Conservation (phyloP, 2,113 vertebrate species). For the Trematocara nigrifrons region DNA sequence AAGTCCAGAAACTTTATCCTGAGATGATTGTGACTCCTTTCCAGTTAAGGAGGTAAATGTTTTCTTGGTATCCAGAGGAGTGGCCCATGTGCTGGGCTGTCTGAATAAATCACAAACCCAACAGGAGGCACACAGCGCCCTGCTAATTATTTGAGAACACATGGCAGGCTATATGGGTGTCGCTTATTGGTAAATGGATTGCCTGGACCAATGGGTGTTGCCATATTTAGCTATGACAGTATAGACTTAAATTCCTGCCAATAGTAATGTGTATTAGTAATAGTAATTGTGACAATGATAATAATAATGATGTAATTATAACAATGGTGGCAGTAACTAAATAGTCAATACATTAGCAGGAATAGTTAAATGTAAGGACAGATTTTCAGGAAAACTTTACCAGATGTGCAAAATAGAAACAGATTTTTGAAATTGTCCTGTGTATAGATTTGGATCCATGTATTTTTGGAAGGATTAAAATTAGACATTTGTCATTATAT, state of each 20-base stretch:
- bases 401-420: not conserved
- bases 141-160: slow-evolving; percentile 63
- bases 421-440: not conserved
- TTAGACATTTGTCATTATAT: not conserved
- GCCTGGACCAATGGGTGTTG: not conserved
- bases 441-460: not conserved
- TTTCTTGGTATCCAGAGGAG: slow-evolving; percentile 64
- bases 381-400: not conserved
- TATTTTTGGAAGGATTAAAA: not conserved
- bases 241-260: not conserved
- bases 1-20: slow-evolving; percentile 52
- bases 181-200: slow-evolving; percentile 5
- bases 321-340: not conserved
- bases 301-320: not conserved
- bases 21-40: slow-evolving; percentile 48
- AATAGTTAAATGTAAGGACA: not conserved
- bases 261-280: not conserved
- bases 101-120: slow-evolving; percentile 70
- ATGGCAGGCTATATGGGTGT: slow-evolving; percentile 3
- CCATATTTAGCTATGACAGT: not conserved
- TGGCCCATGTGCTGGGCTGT: slow-evolving; percentile 47
- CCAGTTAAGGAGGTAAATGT: slow-evolving; percentile 73
- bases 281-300: not conserved
- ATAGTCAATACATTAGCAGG: not conserved
- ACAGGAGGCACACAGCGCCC: slow-evolving; percentile 28